These are phyloP conservation scores for Penaeus chinensis DNA, from an alignment of 1,140 invertebrate species.

Conservation along the genomic window DNA sequence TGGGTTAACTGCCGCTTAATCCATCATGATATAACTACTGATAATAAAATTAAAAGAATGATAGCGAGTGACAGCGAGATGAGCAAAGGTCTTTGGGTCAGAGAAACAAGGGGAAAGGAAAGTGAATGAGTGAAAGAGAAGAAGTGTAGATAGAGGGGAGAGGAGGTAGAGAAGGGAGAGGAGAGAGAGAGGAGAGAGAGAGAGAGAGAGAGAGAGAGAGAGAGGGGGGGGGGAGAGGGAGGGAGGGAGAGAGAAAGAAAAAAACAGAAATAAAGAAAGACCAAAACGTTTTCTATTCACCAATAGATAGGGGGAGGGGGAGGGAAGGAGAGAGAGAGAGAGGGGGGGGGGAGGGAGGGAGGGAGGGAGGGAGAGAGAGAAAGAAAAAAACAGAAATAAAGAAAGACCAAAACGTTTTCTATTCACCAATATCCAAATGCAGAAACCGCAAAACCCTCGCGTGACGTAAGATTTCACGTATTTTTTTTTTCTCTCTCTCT, in stretches of 20 bases:
- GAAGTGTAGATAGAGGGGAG: not conserved
- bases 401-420: too few species aligned
- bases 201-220: too few species aligned
- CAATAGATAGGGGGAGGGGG: not conserved
- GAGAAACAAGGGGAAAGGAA: not conserved
- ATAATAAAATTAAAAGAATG: not conserved
- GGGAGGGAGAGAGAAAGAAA: not conserved
- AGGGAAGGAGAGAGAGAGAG: not conserved
- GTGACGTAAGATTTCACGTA: too few species aligned
- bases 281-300: too few species aligned
- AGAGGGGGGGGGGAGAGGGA: not conserved
- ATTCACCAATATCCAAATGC: too few species aligned
- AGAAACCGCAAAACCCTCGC: too few species aligned
- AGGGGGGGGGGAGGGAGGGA: not conserved
- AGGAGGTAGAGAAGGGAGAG: not conserved
- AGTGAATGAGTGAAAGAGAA: not conserved
- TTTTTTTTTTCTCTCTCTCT: too few species aligned
- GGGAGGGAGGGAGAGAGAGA: not conserved
- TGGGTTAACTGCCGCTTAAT: too few species aligned
- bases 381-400: too few species aligned
- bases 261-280: too few species aligned
- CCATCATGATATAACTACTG: not conserved
- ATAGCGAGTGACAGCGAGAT: not conserved
- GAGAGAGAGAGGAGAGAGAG: not conserved
- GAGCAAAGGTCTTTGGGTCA: not conserved